phyloP scores from a whole-genome alignment of 2,797 vertebrate genomes.

The Sebastes oblongus region DNA sequence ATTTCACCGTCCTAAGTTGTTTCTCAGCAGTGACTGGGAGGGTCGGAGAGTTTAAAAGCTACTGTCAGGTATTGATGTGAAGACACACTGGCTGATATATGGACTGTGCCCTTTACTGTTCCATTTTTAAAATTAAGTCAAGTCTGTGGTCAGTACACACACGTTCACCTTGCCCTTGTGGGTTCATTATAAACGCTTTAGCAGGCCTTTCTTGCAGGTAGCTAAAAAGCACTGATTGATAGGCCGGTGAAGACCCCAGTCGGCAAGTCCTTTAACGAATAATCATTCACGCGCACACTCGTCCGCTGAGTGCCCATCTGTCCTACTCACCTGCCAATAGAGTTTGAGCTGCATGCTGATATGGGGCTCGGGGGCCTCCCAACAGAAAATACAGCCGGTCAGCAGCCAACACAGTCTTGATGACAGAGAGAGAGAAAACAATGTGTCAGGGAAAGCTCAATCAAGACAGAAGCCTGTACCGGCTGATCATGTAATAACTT shows the following conservation, averaged over 20 bases:
- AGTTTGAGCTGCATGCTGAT: constrained; percentile 88
- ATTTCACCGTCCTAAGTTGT: not conserved
- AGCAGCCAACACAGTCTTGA: constrained; percentile 86
- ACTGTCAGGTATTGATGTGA: not conserved
- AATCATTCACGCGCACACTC: constrained; percentile 80
- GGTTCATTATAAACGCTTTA: constrained; percentile 81
- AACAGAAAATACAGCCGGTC: constrained; percentile 85
- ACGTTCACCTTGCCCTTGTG: constrained; percentile 10
- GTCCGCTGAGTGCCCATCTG: constrained; percentile 57
- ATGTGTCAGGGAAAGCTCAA: constrained; percentile 13
- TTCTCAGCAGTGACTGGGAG: not conserved
- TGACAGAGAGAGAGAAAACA: constrained; percentile 49
- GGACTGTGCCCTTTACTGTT: not conserved
- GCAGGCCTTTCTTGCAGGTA: constrained; percentile 31
- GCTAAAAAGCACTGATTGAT: constrained; percentile 82
- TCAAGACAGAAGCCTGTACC: not conserved
- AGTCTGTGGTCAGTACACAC: constrained; percentile 4
- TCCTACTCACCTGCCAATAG: constrained; percentile 91
- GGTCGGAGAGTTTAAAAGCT: not conserved
- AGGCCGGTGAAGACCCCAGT: constrained; percentile 79
- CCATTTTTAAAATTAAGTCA: constrained; percentile 23
- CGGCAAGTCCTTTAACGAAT: constrained; percentile 84
- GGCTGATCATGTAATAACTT: not conserved
- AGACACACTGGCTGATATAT: constrained; percentile 6
- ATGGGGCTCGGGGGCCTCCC: constrained; percentile 71